Conservation (phyloP, 2,888 invertebrate genomes). For the Palloptera scutellata region DNA sequence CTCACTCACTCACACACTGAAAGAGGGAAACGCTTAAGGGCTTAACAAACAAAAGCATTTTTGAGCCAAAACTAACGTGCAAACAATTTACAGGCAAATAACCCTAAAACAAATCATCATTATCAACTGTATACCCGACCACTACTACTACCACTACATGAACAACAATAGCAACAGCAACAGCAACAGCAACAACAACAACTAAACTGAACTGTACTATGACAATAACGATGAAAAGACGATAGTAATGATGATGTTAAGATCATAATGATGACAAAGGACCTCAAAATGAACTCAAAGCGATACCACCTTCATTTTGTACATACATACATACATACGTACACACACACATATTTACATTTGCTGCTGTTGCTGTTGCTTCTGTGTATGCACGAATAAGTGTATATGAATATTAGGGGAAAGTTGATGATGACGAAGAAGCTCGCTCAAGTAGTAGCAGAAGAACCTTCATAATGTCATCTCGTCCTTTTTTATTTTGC, state of each 20-base stretch:
- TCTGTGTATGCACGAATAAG: neutral
- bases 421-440: too few relatives aligned
- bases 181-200: neutral
- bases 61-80: constrained; percentile 21
- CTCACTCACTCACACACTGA: neutral
- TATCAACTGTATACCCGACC: constrained; percentile 17
- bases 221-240: too few relatives aligned
- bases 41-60: constrained; percentile 52
- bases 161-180: neutral
- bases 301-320: neutral
- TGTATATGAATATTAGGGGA: neutral
- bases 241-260: neutral
- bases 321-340: constrained; percentile 3
- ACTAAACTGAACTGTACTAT: too few relatives aligned
- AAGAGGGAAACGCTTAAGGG: constrained; percentile 48
- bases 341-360: too few relatives aligned
- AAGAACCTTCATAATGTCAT: too few relatives aligned
- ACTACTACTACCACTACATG: constrained; percentile 1
- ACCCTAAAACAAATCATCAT: constrained; percentile 31
- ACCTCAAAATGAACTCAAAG: too few relatives aligned
- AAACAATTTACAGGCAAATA: constrained; percentile 34
- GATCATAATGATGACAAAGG: neutral
- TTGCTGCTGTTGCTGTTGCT: neutral
- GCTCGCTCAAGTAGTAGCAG: too few relatives aligned
- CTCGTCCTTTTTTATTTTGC: neutral